Percentiles rank a stretch among this genome's conserved stretches.
Conservation (phyloP, 37 sponge, comb jelly and placozoan species). For the Haliclona indistincta region DNA sequence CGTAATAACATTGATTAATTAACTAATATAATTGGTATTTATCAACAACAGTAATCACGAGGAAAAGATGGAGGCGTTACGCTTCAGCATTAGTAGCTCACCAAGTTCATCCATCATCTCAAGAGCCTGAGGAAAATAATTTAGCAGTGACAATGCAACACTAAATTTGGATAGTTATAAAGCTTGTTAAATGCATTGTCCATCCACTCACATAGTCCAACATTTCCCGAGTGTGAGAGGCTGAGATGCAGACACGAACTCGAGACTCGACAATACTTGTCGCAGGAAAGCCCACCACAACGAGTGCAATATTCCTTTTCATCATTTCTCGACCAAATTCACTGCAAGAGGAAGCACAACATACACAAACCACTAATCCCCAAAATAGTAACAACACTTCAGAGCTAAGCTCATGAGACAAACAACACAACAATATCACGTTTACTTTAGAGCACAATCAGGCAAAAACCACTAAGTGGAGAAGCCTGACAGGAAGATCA, state of each 20-base stretch:
- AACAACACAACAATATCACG: no score
- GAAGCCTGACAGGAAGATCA: no score
- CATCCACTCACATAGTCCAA: constrained; percentile 69
- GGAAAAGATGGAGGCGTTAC: background rate
- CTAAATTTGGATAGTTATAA: no score
- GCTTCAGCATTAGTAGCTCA: constrained; percentile 50
- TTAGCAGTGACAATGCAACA: no score
- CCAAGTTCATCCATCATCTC: constrained; percentile 66
- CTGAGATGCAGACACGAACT: constrained; percentile 86
- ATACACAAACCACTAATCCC: no score
- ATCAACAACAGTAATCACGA: background rate
- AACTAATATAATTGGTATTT: background rate
- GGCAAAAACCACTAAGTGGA: no score
- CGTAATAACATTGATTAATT: background rate
- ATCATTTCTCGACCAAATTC: constrained; percentile 66
- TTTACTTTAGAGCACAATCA: no score
- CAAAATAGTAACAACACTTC: no score
- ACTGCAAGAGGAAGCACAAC: constrained; percentile 37
- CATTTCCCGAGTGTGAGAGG: constrained; percentile 90
- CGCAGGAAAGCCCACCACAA: constrained; percentile 97
- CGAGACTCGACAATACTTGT: constrained; percentile 79
- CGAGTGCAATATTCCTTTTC: constrained; percentile 82
- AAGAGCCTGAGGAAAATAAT: constrained; percentile 49
- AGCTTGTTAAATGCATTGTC: background rate
- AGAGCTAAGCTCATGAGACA: no score